These are phyloP conservation scores for Diaphora mendica DNA, from an alignment of 2,888 invertebrate species.

Conservation along the genomic window DNA sequence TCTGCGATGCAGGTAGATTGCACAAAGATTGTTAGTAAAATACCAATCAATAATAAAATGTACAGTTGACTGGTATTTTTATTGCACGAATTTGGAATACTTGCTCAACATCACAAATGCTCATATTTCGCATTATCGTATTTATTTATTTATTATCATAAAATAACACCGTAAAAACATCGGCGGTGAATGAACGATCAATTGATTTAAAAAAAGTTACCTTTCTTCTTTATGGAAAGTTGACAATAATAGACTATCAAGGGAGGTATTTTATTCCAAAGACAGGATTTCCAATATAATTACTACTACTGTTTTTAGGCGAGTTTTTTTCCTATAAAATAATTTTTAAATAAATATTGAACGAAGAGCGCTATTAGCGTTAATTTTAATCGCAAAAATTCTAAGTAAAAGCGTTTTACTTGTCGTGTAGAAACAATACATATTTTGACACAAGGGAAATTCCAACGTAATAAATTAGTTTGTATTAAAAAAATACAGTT, in stretches of 20 bases:
- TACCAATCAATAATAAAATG: slow-evolving; percentile 63
- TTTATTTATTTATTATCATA: slow-evolving; percentile 83
- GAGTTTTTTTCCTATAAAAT: not conserved
- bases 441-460: not conserved
- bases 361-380: not conserved
- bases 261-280: slow-evolving; percentile 16
- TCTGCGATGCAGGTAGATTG: slow-evolving; percentile 82
- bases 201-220: slow-evolving; percentile 76
- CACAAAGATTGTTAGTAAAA: slow-evolving; percentile 75
- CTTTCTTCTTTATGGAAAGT: slow-evolving; percentile 67
- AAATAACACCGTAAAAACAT: slow-evolving; percentile 85
- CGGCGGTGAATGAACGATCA: slow-evolving; percentile 86
- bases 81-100: slow-evolving; percentile 78
- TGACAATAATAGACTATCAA: slow-evolving; percentile 64
- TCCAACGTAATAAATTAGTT: too few species aligned
- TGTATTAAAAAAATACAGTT: not conserved
- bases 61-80: slow-evolving; percentile 64
- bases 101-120: slow-evolving; percentile 69
- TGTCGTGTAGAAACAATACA: not conserved
- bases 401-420: not conserved
- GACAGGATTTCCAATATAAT: slow-evolving; percentile 19
- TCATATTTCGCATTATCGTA: slow-evolving; percentile 75
- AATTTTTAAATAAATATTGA: not conserved
- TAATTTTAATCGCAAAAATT: not conserved
- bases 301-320: not conserved